Base-by-base conservation (phyloP, 2,888 invertebrate genomes). In the Linyphia triangularis region DNA sequence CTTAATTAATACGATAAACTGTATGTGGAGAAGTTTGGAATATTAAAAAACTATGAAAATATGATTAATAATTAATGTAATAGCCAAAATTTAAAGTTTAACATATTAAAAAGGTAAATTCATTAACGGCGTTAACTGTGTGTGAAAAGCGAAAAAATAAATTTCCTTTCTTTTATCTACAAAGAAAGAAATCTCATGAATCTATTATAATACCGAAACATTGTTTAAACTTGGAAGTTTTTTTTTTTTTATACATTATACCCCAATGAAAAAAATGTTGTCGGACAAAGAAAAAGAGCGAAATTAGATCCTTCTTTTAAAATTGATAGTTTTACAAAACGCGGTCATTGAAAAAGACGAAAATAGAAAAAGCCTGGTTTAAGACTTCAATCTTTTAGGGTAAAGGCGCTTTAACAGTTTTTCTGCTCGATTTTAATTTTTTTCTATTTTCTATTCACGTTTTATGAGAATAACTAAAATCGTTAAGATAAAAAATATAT, bases 321-420 rank as follows among this genome's bases (percentile, higher is more conserved):
- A 73, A 73, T 73, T 57, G 43, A 73, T 73, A 73, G 57, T 13
- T 40, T 24, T 57, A 57, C 73, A 73, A 73, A 73, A 73, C 28
- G 28, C 2, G 40, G 19, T 9, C 7, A 51, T 28, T 73, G 73
- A 73, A 57, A 70, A 73, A 59, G 73, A 30, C 16, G 22, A 16
- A 24, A 7, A 57, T 28, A 51, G 16, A 28, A 73, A 65, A n/a
- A 26, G 7, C 22, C 10, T 67, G 10, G n/a, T 67, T 67, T 67
- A 67, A 73, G 30, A 28, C 73, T 73, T n/a, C 28, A 73, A 73
- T 57, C 73, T 73, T 51, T 73, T 73, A 57, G 43, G 19, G 19
- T 57, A 73, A 73, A 19, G 57, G n/a, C n/a, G 9, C 51, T 51
- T 51, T n/a, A n/a, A n/a, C n/a, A 30, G 13, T 57, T 73, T 73